Evolutionary conservation across 2,113 vertebrate genomes (phyloP).

Genomic region (Manacus vitellinus): DNA sequence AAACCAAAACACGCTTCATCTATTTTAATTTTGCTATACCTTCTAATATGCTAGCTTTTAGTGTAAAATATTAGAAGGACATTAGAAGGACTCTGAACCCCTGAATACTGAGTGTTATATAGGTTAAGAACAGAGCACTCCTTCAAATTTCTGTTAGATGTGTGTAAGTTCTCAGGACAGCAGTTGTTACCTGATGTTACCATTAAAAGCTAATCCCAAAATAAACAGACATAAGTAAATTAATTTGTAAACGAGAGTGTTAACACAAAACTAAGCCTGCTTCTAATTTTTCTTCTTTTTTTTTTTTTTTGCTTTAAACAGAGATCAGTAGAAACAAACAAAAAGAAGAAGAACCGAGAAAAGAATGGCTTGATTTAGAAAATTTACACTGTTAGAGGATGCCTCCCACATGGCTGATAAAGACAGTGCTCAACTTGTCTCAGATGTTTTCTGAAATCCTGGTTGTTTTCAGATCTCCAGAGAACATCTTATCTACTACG

Average conservation of each 20-base stretch:
- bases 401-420: background rate
- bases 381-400: background rate
- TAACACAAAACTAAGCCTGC: background rate
- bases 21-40: background rate
- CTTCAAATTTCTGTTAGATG: background rate
- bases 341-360: background rate
- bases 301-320: background rate
- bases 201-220: background rate
- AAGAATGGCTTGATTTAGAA: background rate
- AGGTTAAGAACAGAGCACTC: background rate
- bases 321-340: background rate
- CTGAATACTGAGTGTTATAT: background rate
- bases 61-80: background rate
- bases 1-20: background rate
- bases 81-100: background rate
- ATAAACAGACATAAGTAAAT: background rate
- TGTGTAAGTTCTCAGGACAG: background rate
- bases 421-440: background rate
- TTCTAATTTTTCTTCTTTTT: background rate
- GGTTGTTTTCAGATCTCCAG: background rate
- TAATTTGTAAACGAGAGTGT: fast-evolving
- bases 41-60: background rate
- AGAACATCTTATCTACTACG: background rate
- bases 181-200: background rate
- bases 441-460: background rate